Evolutionary conservation across 2,113 vertebrate species (phyloP).

Genomic region (Ceyx margarethae): DNA sequence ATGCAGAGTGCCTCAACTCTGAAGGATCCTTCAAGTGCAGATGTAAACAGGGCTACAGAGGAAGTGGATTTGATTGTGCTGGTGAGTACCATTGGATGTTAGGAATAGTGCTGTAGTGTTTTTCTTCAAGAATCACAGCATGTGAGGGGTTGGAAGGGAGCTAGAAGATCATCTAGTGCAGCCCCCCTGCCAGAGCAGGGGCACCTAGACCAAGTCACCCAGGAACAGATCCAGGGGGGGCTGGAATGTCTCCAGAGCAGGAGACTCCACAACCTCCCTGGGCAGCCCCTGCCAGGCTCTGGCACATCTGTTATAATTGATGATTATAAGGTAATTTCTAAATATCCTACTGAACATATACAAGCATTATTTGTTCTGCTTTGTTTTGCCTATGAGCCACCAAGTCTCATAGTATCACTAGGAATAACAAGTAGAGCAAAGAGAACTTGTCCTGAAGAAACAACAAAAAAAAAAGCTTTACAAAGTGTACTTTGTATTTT

Average conservation of each 20-base stretch:
- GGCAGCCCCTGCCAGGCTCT: too few species aligned
- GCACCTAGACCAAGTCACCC: too few species aligned
- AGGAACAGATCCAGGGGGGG: too few species aligned
- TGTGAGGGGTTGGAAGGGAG: too few species aligned
- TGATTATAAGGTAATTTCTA: neutral
- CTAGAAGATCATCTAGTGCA: too few species aligned
- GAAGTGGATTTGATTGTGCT: conserved; percentile 86
- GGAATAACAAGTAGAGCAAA: neutral
- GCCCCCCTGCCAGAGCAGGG: too few species aligned
- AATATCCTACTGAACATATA: neutral
- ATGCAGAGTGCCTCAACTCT: conserved; percentile 90
- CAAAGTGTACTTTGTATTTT: neutral
- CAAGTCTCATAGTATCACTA: neutral
- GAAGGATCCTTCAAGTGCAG: conserved; percentile 90
- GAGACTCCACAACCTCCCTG: too few species aligned
- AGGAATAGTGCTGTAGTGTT: neutral
- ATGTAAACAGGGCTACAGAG: conserved; percentile 89
- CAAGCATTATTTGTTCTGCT: neutral
- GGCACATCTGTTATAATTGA: neutral
- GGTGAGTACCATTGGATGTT: conserved; percentile 78
- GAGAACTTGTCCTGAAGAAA: neutral
- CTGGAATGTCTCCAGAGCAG: too few species aligned
- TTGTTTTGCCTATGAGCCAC: neutral
- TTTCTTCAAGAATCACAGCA: neutral
- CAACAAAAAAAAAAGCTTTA: neutral